Percentiles rank a stretch among this genome's conserved stretches.
These are phyloP conservation scores for Eupithecia inturbata DNA, from an alignment of 2,888 invertebrate genomes.

Conservation along the genomic window DNA sequence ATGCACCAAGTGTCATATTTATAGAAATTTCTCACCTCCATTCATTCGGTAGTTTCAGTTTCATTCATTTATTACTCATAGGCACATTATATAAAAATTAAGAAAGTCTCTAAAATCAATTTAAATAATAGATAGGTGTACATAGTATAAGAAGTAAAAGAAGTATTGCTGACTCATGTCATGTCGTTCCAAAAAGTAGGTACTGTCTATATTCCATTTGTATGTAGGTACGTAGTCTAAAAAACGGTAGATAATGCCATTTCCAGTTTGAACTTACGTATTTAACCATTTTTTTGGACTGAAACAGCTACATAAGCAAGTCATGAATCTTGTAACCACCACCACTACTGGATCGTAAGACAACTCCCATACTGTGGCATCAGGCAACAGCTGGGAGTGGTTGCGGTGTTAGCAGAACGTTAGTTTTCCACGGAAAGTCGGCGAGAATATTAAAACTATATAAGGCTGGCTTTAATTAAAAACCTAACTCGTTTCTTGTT, in stretches of 20 bases:
- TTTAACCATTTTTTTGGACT: background rate
- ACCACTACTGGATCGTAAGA: slow-evolving; percentile 18
- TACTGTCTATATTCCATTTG: background rate
- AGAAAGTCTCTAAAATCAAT: too few species aligned
- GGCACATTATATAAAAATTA: too few species aligned
- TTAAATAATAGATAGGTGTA: too few species aligned
- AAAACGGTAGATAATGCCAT: background rate
- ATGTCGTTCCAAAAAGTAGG: too few species aligned
- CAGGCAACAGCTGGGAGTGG: slow-evolving; percentile 71
- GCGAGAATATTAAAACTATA: slow-evolving; percentile 72
- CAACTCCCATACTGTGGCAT: slow-evolving; percentile 13
- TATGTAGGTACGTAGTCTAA: background rate
- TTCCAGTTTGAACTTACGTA: background rate
- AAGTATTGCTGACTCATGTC: too few species aligned
- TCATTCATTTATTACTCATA: too few species aligned
- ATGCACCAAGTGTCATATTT: too few species aligned
- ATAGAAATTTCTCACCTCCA: too few species aligned
- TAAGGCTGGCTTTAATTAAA: slow-evolving; percentile 50
- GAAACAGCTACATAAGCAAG: background rate
- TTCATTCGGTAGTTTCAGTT: too few species aligned
- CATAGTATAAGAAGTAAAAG: too few species aligned
- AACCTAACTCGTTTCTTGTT: slow-evolving; percentile 18
- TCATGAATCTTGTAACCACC: slow-evolving; percentile 2
- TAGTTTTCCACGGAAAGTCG: slow-evolving; percentile 69
- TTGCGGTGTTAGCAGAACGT: slow-evolving; percentile 60